phyloP scores from a whole-genome alignment of 2,113 vertebrate species.

The Probosciger aterrimus region DNA sequence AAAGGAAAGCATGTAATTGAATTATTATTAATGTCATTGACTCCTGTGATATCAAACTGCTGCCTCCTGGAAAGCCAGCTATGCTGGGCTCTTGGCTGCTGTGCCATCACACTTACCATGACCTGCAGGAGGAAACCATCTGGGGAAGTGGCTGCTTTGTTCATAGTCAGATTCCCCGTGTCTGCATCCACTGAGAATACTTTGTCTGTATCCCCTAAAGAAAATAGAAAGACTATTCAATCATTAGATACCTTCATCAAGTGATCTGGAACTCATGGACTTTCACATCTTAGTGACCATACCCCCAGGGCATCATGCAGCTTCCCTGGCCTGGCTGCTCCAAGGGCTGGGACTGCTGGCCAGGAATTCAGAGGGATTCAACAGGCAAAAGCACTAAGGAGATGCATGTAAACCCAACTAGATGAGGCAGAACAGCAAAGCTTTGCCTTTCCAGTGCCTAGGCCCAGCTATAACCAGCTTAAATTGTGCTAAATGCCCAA shows the following conservation, averaged over 20 bases:
- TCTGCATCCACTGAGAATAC: slow-evolving; percentile 77
- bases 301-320: not conserved
- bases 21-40: not conserved
- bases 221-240: not conserved
- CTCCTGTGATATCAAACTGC: not conserved
- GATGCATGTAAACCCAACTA: not conserved
- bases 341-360: not conserved
- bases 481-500: not conserved
- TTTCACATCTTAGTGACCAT: not conserved
- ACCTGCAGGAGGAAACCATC: slow-evolving; percentile 75
- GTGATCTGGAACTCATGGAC: not conserved
- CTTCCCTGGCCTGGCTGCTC: not conserved
- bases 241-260: not conserved
- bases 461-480: not conserved
- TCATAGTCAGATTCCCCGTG: slow-evolving; percentile 85
- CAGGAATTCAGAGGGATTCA: not conserved
- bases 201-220: slow-evolving; percentile 74
- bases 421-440: not conserved
- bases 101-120: slow-evolving; percentile 73
- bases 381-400: not conserved
- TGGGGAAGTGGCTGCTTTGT: slow-evolving; percentile 71
- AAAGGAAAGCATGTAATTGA: not conserved
- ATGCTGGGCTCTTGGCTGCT: not conserved
- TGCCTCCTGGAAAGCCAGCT: not conserved
- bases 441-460: not conserved